Evolutionary conservation across 2,888 invertebrate genomes (phyloP).

Genomic region (Pilophorus perplexus): DNA sequence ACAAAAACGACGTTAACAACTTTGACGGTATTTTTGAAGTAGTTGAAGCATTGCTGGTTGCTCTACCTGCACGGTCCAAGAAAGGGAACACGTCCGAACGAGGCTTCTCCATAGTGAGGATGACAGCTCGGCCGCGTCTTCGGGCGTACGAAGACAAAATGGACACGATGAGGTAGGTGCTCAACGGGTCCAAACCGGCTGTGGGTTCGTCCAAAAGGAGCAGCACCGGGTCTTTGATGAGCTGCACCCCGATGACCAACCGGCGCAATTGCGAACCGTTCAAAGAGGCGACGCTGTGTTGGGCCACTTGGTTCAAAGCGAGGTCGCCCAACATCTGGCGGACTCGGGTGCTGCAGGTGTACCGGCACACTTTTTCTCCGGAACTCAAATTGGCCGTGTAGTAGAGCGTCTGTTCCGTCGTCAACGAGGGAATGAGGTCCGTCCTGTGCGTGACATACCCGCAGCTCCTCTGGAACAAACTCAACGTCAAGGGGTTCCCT

Average conservation of each 20-base stretch:
- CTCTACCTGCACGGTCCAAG: conserved; percentile 87
- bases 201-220: conserved; percentile 91
- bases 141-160: conserved; percentile 82
- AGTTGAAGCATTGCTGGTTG: too few species aligned
- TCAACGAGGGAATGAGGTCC: conserved; percentile 78
- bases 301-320: conserved; percentile 86
- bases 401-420: conserved; percentile 80
- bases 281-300: conserved; percentile 76
- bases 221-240: conserved; percentile 90
- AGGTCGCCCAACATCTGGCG: conserved; percentile 90
- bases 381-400: conserved; percentile 64
- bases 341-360: conserved; percentile 79
- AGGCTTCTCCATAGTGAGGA: conserved; percentile 90
- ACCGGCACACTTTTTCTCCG: conserved; percentile 50
- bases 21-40: too few species aligned
- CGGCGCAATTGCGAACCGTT: conserved; percentile 87
- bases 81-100: conserved; percentile 90
- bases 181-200: conserved; percentile 89
- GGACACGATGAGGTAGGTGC: conserved; percentile 91
- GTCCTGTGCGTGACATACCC: conserved; percentile 86
- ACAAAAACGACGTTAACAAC: too few species aligned
- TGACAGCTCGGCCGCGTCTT: conserved; percentile 84
- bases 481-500: conserved; percentile 70
- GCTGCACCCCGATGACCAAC: conserved; percentile 85
- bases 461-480: conserved; percentile 80